Percentiles rank a stretch among this genome's conserved stretches.
Conservation (phyloP, 2,797 vertebrate species). For the Ptychadena robeensis region DNA sequence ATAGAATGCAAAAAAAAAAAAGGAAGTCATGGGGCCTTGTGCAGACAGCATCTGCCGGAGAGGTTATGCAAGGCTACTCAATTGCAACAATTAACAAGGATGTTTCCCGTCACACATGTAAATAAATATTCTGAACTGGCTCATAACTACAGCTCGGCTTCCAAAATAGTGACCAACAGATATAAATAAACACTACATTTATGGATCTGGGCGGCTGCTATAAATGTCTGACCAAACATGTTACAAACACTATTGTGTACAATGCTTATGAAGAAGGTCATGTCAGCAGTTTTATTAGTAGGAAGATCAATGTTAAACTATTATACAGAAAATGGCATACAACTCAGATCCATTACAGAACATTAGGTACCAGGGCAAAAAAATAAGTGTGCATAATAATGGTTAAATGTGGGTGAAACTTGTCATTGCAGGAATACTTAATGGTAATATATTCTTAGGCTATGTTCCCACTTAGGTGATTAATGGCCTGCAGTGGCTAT, state of each 20-base stretch:
- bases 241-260: neutral
- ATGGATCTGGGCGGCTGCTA: slow-evolving; percentile 11
- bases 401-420: too few relatives aligned
- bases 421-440: too few relatives aligned
- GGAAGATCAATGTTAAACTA: neutral
- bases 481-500: too few relatives aligned
- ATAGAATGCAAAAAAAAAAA: slow-evolving; percentile 39
- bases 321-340: neutral
- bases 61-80: slow-evolving; percentile 56
- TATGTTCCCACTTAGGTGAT: too few relatives aligned
- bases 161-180: neutral
- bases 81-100: slow-evolving; percentile 36
- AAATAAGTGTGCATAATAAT: too few relatives aligned
- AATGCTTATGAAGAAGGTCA: neutral
- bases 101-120: slow-evolving; percentile 41
- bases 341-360: neutral
- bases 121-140: slow-evolving; percentile 51
- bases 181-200: slow-evolving; percentile 22
- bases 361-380: too few relatives aligned
- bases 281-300: neutral
- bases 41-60: slow-evolving; percentile 49
- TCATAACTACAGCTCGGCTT: slow-evolving; percentile 1
- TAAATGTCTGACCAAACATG: slow-evolving; percentile 12
- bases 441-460: too few relatives aligned
- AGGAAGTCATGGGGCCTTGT: slow-evolving; percentile 29